phyloP scores from a whole-genome alignment of 2,888 invertebrate genomes.

The Auanema freiburgensis region DNA sequence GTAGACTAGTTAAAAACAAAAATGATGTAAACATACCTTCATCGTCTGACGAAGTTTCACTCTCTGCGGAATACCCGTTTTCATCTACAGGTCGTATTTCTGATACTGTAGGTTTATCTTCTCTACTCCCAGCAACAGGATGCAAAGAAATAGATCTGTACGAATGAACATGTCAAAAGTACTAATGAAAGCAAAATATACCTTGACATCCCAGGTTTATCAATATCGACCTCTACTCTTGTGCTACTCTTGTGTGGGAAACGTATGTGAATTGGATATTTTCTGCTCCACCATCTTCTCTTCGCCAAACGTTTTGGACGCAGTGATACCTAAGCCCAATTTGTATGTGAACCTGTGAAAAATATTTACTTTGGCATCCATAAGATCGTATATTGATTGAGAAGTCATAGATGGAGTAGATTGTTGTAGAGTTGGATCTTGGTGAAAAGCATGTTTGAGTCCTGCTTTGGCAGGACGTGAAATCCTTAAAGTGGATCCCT shows the following conservation, averaged over 20 bases:
- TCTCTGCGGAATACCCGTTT: slow-evolving; percentile 40
- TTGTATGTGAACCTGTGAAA: background rate
- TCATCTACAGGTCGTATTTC: slow-evolving; percentile 17
- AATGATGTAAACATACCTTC: slow-evolving; percentile 3
- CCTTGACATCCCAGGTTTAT: slow-evolving; percentile 31
- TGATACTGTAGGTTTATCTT: slow-evolving; percentile 26
- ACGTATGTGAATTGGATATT: slow-evolving; percentile 83
- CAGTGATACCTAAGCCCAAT: slow-evolving; percentile 43
- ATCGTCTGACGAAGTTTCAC: slow-evolving; percentile 35
- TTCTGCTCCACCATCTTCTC: slow-evolving; percentile 82
- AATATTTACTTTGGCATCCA: slow-evolving; percentile 44
- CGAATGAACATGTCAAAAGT: slow-evolving; percentile 6
- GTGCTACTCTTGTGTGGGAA: slow-evolving; percentile 61
- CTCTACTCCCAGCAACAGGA: slow-evolving; percentile 29
- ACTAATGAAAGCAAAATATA: background rate
- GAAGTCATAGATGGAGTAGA: slow-evolving; percentile 50
- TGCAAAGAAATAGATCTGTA: slow-evolving; percentile 25
- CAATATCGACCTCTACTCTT: slow-evolving; percentile 43
- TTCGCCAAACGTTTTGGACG: slow-evolving; percentile 64
- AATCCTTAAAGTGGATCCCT: slow-evolving; percentile 41
- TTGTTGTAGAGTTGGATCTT: slow-evolving; percentile 57
- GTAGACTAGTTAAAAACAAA: background rate
- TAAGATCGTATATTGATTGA: slow-evolving; percentile 58
- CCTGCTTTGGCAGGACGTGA: slow-evolving; percentile 56
- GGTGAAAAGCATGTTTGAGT: slow-evolving; percentile 59